Conservation (phyloP, 2,113 vertebrate species). For the Oceanodroma tethys region DNA sequence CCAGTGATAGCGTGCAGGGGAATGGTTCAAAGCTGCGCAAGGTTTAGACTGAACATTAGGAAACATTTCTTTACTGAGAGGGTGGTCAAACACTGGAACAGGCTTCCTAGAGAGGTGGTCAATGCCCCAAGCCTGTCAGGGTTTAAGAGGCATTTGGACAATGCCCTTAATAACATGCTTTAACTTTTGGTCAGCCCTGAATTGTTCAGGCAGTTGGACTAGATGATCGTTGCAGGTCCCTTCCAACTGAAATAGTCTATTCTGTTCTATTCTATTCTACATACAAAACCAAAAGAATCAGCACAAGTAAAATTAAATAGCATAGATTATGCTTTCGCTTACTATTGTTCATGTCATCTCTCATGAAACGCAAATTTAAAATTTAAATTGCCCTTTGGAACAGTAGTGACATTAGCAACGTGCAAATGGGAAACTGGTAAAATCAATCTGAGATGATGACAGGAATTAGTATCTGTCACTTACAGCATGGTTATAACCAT, state of each 20-base stretch:
- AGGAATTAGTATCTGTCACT: not conserved
- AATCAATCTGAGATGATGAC: not conserved
- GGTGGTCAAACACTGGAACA: not conserved
- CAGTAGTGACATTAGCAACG: not conserved
- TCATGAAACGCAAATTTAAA: not conserved
- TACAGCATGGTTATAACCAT: not conserved
- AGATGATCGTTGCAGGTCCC: not conserved
- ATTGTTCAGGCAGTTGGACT: not conserved
- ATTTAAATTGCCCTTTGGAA: not conserved
- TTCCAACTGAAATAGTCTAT: not conserved
- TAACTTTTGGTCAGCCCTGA: not conserved
- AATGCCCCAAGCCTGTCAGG: no score
- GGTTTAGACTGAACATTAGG: not conserved
- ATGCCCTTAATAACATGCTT: not conserved
- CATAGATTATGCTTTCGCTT: not conserved
- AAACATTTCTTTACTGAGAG: not conserved
- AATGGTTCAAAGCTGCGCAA: not conserved
- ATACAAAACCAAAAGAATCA: not conserved
- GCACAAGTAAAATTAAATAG: not conserved
- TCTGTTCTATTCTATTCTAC: not conserved
- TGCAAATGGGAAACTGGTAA: not conserved
- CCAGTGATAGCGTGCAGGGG: rapidly evolving
- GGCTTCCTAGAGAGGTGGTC: not conserved
- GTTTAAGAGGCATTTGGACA: not conserved
- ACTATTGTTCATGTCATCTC: not conserved